Evolutionary conservation across 1,140 invertebrate genomes (phyloP).

Genomic region (Polyergus mexicanus): DNA sequence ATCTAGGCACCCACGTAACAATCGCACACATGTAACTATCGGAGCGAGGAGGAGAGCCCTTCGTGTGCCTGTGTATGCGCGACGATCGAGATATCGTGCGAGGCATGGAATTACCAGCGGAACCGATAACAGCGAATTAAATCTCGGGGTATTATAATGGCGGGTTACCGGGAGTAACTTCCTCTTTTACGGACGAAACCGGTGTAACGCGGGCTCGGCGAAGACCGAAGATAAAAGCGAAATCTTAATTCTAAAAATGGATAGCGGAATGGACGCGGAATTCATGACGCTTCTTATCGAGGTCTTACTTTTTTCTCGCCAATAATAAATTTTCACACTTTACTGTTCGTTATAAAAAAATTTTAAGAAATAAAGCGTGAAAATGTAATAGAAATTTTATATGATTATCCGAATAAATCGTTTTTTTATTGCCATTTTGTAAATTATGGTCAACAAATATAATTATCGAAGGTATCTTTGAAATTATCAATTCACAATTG

Average conservation of each 20-base stretch:
- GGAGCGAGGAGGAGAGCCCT: conserved; percentile 25
- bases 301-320: background rate
- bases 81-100: conserved; percentile 53
- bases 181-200: conserved; percentile 48
- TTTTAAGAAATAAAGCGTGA: too few relatives aligned
- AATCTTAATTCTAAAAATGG: conserved; percentile 12
- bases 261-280: background rate
- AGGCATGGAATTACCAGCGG: conserved; percentile 53
- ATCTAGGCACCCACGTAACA: conserved; percentile 46
- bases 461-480: too few relatives aligned
- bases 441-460: too few relatives aligned
- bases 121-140: conserved; percentile 63
- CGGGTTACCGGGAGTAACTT: conserved; percentile 50
- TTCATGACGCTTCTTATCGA: conserved; percentile 32
- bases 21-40: conserved; percentile 31
- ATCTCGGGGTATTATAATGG: conserved; percentile 61
- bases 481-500: too few relatives aligned
- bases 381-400: too few relatives aligned
- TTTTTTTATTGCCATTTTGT: too few relatives aligned
- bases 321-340: background rate
- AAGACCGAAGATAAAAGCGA: conserved; percentile 50
- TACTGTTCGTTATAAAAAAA: too few relatives aligned
- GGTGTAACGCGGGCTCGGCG: conserved; percentile 25
- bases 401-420: too few relatives aligned
- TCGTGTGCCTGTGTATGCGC: background rate